Conservation (phyloP, 2,113 vertebrate genomes). For the Oreochromis spilurus region DNA sequence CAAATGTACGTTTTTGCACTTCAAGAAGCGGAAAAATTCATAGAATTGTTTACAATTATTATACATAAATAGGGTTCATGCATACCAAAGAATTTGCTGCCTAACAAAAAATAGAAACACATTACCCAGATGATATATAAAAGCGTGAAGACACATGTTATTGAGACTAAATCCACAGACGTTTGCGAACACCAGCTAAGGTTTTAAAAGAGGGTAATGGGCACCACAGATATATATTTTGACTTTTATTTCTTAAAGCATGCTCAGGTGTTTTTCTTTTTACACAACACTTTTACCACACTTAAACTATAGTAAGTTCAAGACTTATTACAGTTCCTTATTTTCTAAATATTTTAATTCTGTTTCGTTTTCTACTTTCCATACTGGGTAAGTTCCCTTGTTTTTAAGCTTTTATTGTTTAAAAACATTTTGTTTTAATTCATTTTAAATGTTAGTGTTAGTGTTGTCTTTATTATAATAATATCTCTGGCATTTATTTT, state of each 20-base stretch:
- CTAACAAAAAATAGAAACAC: background rate
- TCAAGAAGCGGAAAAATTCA: accelerated
- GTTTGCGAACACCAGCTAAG: background rate
- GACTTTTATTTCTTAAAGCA: background rate
- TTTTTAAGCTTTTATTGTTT: background rate
- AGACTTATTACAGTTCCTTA: background rate
- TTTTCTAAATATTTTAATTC: background rate
- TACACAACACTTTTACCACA: background rate
- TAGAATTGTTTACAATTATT: background rate
- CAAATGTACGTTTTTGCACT: background rate
- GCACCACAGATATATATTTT: background rate
- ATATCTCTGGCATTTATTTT: background rate
- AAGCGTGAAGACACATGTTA: background rate
- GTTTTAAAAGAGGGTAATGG: background rate
- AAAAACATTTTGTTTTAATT: background rate
- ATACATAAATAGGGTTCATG: background rate
- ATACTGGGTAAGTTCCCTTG: background rate
- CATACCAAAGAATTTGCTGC: background rate
- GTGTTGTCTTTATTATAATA: background rate
- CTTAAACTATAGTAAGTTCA: background rate
- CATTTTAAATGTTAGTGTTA: background rate
- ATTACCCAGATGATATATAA: background rate
- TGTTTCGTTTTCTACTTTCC: background rate
- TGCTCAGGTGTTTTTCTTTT: background rate
- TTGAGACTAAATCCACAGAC: background rate